A percentile compares a stretch with the other conserved stretches of the same genome.
Conservation (phyloP, 2,113 vertebrate species). For the Lophotis ruficrista region DNA sequence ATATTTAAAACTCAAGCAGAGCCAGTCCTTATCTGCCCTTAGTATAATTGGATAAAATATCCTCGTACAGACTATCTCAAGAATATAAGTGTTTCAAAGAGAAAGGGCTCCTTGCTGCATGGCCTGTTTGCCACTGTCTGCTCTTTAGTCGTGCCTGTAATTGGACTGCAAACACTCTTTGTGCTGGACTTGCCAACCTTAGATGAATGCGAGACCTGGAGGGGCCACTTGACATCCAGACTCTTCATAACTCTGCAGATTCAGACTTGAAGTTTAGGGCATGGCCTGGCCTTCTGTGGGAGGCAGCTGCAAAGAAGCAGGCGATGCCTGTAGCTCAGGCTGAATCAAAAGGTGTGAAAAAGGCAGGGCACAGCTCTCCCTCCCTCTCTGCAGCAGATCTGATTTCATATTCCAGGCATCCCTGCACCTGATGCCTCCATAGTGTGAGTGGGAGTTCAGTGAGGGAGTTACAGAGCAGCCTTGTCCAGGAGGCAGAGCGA, state of each 20-base stretch:
- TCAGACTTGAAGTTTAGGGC: slow-evolving; percentile 20
- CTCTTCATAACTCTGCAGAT: background rate
- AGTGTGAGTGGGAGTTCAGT: background rate
- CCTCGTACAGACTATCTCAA: background rate
- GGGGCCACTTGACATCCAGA: slow-evolving; percentile 33
- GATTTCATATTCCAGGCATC: background rate
- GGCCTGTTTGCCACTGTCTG: background rate
- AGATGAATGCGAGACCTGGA: background rate
- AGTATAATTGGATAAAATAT: background rate
- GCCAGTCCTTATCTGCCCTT: background rate
- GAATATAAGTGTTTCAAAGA: background rate
- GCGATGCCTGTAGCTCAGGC: background rate
- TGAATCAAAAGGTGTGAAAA: slow-evolving; percentile 10
- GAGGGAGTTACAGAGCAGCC: background rate
- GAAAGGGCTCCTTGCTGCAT: background rate
- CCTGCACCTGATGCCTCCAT: background rate
- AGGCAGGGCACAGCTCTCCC: background rate
- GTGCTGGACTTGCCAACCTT: background rate
- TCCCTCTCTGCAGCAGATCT: background rate
- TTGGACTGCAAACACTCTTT: background rate
- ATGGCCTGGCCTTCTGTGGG: background rate
- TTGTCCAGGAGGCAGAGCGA: background rate
- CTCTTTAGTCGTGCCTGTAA: background rate
- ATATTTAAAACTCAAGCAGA: background rate
- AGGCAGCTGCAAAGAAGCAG: slow-evolving; percentile 12